phyloP scores from a whole-genome alignment of 2,797 vertebrate genomes.

The Lindbergichthys nudifrons region DNA sequence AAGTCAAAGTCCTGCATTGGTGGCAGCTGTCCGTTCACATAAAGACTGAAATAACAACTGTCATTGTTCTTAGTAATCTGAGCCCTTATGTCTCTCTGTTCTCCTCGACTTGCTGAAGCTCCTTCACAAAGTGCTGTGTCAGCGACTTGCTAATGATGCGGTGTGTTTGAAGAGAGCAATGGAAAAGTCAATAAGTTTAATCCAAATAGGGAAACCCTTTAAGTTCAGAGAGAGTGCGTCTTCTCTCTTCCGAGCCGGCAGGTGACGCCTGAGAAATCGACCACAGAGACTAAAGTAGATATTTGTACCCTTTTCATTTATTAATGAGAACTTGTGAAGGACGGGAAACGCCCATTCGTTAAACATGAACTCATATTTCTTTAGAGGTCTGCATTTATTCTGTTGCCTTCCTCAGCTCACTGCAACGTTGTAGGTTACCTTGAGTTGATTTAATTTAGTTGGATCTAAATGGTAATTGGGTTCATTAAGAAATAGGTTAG shows the following conservation, averaged over 20 bases:
- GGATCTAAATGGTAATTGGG: no score
- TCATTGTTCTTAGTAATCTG: no score
- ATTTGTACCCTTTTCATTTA: background rate
- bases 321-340: background rate
- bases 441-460: no score
- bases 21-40: no score
- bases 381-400: no score
- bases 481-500: no score
- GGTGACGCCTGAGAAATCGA: background rate
- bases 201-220: slow-evolving; percentile 33
- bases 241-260: background rate
- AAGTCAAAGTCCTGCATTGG: background rate
- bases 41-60: no score
- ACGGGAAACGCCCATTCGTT: no score
- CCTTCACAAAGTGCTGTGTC: slow-evolving; percentile 20
- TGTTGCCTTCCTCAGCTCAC: no score
- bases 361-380: no score
- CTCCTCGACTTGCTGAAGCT: background rate
- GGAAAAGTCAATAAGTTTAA: slow-evolving; percentile 43
- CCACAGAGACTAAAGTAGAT: no score
- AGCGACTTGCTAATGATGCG: slow-evolving; percentile 3
- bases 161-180: slow-evolving; percentile 13
- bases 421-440: no score
- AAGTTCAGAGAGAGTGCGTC: background rate
- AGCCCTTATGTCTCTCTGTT: background rate